These are phyloP conservation scores for Chaitophorus viminalis DNA, from an alignment of 2,888 invertebrate species.

Conservation along the genomic window DNA sequence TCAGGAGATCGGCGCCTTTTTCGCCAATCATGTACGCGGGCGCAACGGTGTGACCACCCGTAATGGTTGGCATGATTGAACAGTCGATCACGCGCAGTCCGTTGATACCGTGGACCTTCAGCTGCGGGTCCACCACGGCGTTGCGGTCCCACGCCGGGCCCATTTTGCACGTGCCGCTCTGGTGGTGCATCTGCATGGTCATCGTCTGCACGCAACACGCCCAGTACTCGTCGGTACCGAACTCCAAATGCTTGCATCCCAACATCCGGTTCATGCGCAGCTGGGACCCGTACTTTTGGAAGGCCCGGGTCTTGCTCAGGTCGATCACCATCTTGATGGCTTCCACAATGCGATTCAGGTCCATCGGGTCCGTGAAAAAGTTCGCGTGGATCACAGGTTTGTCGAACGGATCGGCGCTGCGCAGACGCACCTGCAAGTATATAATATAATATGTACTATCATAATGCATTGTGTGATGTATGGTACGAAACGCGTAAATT, in stretches of 20 bases:
- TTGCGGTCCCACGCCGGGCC: constrained; percentile 64
- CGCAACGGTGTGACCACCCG: constrained; percentile 71
- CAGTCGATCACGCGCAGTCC: constrained; percentile 70
- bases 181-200: constrained; percentile 78
- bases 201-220: constrained; percentile 77
- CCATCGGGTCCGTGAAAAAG: constrained; percentile 63
- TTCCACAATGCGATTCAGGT: constrained; percentile 64
- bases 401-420: constrained; percentile 63
- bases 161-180: constrained; percentile 67
- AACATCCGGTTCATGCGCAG: constrained; percentile 73
- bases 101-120: constrained; percentile 68
- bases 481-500: too few relatives aligned
- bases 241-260: constrained; percentile 74
- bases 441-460: too few relatives aligned
- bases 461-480: too few relatives aligned
- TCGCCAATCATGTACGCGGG: constrained; percentile 72
- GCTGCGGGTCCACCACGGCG: constrained; percentile 65
- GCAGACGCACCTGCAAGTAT: constrained; percentile 63
- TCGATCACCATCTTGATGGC: constrained; percentile 69
- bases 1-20: constrained; percentile 70
- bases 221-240: constrained; percentile 79
- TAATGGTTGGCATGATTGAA: constrained; percentile 71
- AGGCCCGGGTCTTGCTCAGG: constrained; percentile 70
- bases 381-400: constrained; percentile 64
- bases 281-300: constrained; percentile 70